Conservation (phyloP, 2,113 vertebrate genomes). For the Antechinus stuartii region DNA sequence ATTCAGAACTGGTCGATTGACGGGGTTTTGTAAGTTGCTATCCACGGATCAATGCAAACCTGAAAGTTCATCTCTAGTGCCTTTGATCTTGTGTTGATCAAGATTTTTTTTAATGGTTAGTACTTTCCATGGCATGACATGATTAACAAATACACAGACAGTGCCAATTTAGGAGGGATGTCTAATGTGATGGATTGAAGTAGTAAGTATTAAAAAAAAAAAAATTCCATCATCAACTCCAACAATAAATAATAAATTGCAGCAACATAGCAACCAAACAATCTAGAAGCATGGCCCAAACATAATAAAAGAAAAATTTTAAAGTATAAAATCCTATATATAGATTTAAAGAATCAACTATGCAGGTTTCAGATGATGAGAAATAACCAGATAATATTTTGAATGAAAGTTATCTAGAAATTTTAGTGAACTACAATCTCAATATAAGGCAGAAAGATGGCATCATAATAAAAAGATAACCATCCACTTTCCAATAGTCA, state of each 20-base stretch:
- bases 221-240: not conserved
- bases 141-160: not conserved
- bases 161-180: not conserved
- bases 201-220: not conserved
- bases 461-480: not conserved
- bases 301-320: not conserved
- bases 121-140: not conserved
- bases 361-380: not conserved
- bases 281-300: not conserved
- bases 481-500: too few relatives aligned
- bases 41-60: not conserved
- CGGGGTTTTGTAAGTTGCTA: not conserved
- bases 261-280: not conserved
- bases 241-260: not conserved
- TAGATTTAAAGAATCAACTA: not conserved
- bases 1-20: not conserved
- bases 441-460: not conserved
- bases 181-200: not conserved
- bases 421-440: not conserved
- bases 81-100: not conserved
- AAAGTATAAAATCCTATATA: not conserved
- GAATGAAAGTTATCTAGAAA: not conserved
- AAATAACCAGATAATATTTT: not conserved
- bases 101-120: not conserved
- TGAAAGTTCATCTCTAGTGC: not conserved